Conservation (phyloP, 1,140 invertebrate species). For the Drosophila kepulauana region DNA sequence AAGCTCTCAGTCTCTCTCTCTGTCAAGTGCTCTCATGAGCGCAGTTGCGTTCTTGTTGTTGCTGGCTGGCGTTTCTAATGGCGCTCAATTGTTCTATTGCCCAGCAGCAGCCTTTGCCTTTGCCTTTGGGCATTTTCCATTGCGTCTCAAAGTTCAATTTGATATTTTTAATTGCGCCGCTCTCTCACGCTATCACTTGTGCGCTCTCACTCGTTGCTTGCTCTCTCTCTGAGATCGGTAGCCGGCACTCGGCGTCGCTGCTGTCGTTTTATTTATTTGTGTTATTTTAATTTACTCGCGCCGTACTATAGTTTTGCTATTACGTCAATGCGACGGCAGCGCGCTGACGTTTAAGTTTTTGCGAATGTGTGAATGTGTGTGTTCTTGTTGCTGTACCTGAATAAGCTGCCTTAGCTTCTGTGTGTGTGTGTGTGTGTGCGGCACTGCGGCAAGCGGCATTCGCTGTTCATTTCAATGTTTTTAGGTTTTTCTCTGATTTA, state of each 20-base stretch:
- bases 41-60: slow-evolving; percentile 6
- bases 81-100: slow-evolving; percentile 20
- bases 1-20: slow-evolving; percentile 17
- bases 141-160: slow-evolving; percentile 76
- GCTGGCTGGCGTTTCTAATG: slow-evolving; percentile 27
- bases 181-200: slow-evolving; percentile 15
- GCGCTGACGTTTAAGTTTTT: slow-evolving; percentile 71
- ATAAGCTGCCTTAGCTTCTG: slow-evolving; percentile 20
- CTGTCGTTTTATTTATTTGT: slow-evolving; percentile 72
- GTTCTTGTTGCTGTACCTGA: slow-evolving; percentile 30
- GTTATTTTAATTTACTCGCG: slow-evolving; percentile 76
- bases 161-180: slow-evolving; percentile 46
- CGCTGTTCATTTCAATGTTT: slow-evolving; percentile 78
- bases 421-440: slow-evolving; percentile 23
- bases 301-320: slow-evolving; percentile 60
- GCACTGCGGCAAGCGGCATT: slow-evolving; percentile 66
- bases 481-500: slow-evolving; percentile 77
- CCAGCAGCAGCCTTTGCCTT: slow-evolving; percentile 27
- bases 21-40: neutral
- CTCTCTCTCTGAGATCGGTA: slow-evolving; percentile 49
- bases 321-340: slow-evolving; percentile 74
- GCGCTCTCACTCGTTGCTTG: neutral
- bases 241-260: slow-evolving; percentile 43
- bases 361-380: slow-evolving; percentile 45
- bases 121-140: slow-evolving; percentile 77